Evolutionary conservation across 2,797 vertebrate species (phyloP), one percentile per base, ranked within the genome.

Genomic region (Lepus townsendii): DNA sequence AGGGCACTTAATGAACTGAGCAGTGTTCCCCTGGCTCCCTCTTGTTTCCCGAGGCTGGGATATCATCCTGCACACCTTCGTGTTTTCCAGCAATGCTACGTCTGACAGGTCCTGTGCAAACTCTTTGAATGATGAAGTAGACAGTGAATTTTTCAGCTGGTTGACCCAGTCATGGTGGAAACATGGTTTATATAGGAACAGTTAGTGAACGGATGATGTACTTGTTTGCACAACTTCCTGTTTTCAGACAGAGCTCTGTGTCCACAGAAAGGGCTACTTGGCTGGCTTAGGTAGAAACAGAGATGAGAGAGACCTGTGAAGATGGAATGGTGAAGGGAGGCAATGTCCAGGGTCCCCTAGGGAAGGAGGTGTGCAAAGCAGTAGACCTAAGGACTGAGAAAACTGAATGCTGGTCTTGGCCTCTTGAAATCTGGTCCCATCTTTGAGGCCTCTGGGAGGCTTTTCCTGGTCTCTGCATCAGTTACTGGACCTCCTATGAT

Each of bases 101-200:
- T 52, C 50, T 63, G 78, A 38, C 10, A 69, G 68, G 42, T 69
- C 26, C 35, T 69, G 32, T 32, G 62, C 75, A 42, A 50, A n/a
- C 73, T 90, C 32, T 66, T 76, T 87, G 87, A 91, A 79, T 26
- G 71, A 73, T 89, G 73, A 89, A 32, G 50, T 32, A 17, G 57
- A 57, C 6, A 7, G 60, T 38, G 52, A 65, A 42, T 69, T 84
- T 94, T 93, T 73, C 68, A 80, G 30, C 66, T 14, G 6, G 42
- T 50, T 57, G 42, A 52, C 50, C 68, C 66, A 88, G 72, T 76
- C 62, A 54, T 68, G 32, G 75, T 17, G 30, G 62, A 68, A 30
- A 80, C 54, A 57, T 47, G 42, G 60, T 80, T 77, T 65, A 32
- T 50, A 19, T 73, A 10, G 42, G 47, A 88, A 38, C 22, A 89